phyloP scores from a whole-genome alignment of 2,888 invertebrate genomes.

The Caenorhabditis plicata region DNA sequence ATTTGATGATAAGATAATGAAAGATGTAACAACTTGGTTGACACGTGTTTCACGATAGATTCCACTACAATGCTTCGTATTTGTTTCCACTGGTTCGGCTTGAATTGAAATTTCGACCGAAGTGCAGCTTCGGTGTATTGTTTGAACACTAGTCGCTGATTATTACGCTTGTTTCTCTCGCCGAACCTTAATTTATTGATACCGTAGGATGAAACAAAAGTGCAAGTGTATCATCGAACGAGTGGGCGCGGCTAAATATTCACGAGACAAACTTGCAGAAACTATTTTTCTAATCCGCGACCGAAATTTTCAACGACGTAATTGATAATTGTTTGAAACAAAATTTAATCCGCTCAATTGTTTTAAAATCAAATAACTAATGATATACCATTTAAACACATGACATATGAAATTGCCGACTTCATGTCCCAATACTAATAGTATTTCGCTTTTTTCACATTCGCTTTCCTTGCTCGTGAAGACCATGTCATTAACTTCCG shows the following conservation, averaged over 20 bases:
- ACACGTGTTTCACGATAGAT: constrained; percentile 30
- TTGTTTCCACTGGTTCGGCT: constrained; percentile 56
- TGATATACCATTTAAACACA: constrained; percentile 43
- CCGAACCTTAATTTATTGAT: too few species aligned
- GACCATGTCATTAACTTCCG: constrained; percentile 19
- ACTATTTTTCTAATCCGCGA: too few species aligned
- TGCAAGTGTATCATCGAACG: too few species aligned
- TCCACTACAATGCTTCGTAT: constrained; percentile 44
- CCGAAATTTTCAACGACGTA: too few species aligned
- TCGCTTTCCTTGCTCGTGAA: constrained; percentile 18
- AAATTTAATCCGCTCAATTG: too few species aligned
- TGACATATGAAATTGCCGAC: constrained; percentile 36
- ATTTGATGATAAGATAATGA: not conserved
- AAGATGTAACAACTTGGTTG: constrained; percentile 1
- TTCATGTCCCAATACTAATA: constrained; percentile 22
- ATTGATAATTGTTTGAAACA: too few species aligned
- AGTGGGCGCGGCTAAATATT: too few species aligned
- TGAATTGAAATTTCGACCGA: constrained; percentile 45
- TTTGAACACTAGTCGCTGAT: constrained; percentile 11
- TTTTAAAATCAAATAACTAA: too few species aligned
- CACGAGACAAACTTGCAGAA: too few species aligned
- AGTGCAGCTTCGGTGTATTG: constrained; percentile 33
- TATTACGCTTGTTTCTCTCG: constrained; percentile 9
- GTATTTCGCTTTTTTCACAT: constrained; percentile 12
- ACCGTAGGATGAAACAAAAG: too few species aligned